These are phyloP conservation scores for Harpagoxenus sublaevis DNA, from an alignment of 2,888 invertebrate species.

Conservation along the genomic window DNA sequence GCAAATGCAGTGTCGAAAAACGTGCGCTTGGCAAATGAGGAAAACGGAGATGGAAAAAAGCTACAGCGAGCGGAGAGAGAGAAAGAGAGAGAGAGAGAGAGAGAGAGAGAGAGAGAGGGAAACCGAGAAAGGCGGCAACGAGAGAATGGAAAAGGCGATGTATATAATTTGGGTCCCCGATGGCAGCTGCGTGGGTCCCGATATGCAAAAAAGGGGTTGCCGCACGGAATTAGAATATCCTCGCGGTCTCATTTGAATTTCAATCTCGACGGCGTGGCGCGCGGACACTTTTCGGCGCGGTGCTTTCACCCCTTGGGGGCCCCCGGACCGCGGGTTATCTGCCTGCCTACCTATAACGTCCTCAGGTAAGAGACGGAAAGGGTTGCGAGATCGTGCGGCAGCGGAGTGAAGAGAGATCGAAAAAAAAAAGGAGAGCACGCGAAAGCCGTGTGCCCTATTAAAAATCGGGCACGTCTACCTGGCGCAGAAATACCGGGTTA, in stretches of 20 bases:
- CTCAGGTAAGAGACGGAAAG: slow-evolving; percentile 79
- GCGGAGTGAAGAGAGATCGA: slow-evolving; percentile 5
- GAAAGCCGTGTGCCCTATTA: slow-evolving; percentile 75
- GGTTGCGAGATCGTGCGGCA: slow-evolving; percentile 66
- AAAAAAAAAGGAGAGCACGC: slow-evolving; percentile 69
- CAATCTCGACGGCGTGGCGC: slow-evolving; percentile 79
- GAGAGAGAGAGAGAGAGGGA: slow-evolving; percentile 53
- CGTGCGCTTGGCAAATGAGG: slow-evolving; percentile 45
- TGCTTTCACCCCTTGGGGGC: slow-evolving; percentile 64
- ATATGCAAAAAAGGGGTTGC: slow-evolving; percentile 85
- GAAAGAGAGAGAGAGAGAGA: slow-evolving; percentile 49
- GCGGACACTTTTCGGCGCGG: slow-evolving; percentile 76
- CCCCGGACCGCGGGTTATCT: slow-evolving; percentile 66
- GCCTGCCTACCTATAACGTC: slow-evolving; percentile 70
- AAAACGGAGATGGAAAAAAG: slow-evolving; percentile 7
- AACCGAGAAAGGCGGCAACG: slow-evolving; percentile 61
- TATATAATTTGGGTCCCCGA: slow-evolving; percentile 82
- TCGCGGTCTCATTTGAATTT: slow-evolving; percentile 87
- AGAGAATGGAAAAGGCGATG: slow-evolving; percentile 73
- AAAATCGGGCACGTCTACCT: slow-evolving; percentile 78
- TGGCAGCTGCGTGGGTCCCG: slow-evolving; percentile 85
- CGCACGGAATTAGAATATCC: slow-evolving; percentile 85
- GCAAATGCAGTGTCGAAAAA: slow-evolving; percentile 21
- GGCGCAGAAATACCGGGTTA: slow-evolving; percentile 54
- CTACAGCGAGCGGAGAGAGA: slow-evolving; percentile 55